Evolutionary conservation across 2,888 invertebrate species (phyloP).

Genomic region (Chalcosyrphus nemorum): DNA sequence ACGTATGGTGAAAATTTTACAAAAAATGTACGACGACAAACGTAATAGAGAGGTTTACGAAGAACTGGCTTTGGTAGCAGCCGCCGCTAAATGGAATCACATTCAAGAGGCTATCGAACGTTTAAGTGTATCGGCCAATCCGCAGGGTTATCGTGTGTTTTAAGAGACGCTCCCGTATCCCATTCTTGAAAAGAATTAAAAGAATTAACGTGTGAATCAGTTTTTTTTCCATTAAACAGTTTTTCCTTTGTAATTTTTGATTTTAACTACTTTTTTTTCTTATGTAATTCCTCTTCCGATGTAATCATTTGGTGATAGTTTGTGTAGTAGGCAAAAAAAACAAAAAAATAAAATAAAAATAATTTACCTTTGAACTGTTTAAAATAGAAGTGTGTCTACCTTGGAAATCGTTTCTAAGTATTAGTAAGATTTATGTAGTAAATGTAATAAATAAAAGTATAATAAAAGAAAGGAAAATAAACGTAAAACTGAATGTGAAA

Average conservation of each 20-base stretch:
- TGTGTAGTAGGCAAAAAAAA: constrained; percentile 4
- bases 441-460: constrained; percentile 45
- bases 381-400: neutral
- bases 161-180: constrained; percentile 67
- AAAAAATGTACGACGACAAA: constrained; percentile 91
- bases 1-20: constrained; percentile 89
- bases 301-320: constrained; percentile 37
- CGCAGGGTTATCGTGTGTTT: constrained; percentile 80
- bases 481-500: constrained; percentile 25
- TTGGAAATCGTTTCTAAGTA: constrained; percentile 3
- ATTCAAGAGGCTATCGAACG: constrained; percentile 77
- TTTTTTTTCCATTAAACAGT: constrained; percentile 11
- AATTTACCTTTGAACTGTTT: neutral
- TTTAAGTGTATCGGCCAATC: constrained; percentile 79
- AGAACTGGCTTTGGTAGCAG: constrained; percentile 78
- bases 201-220: neutral
- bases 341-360: neutral
- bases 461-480: constrained; percentile 17
- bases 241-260: constrained; percentile 3
- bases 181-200: too few species aligned
- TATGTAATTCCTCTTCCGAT: neutral
- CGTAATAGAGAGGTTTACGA: constrained; percentile 86
- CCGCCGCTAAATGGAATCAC: constrained; percentile 79
- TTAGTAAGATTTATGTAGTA: constrained; percentile 51
- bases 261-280: neutral